Evolutionary conservation across 2,797 vertebrate species (phyloP), one percentile per base, ranked within the genome.

Genomic region (Pachyuromys duprasi): DNA sequence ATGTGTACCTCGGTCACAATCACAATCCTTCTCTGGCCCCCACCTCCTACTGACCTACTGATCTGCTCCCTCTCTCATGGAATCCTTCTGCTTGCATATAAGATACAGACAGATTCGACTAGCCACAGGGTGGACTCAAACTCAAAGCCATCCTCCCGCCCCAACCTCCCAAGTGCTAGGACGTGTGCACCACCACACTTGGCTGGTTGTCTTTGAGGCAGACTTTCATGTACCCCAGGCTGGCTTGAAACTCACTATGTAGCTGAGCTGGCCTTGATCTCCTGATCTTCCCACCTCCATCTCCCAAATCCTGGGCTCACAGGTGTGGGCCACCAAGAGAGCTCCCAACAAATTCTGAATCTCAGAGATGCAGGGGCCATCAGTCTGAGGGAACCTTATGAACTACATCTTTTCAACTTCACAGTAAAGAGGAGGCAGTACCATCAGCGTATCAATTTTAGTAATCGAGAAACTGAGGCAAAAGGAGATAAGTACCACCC

Each of bases 401-500:
- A 9, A 39, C 5, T 31, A 5, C 0, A 14, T 5, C 15, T 78
- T 36, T 26, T 75, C 33, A 53, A 18, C 63, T 22, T 75, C 42
- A 62, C 49, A 6, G 8, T 1, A 42, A 74, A 14, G 15, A 53
- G 28, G 53, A 92, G 36, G 33, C 33, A 31, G 28, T 13, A 65
- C 49, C 45, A 14, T 42, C 8, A 53, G 39, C 4, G 42, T 2
- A 12, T 12, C 82, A 39, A 49, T 62, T 80, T 76, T 31, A 65
- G 33, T 26, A 67, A 79, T 62, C 55, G 60, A 42, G 87, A 96
- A 86, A 89, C 42, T 42, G 88, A 96, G 33, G 60, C 36, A 65
- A 18, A 89, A 33, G 62, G 60, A 63, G 36, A 60, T 4, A 45
- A 76, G 28, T 45, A 8, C n/a, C 24, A 60, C 28, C 42, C 18